These are phyloP conservation scores for Pristis pectinata DNA, from an alignment of 2,797 vertebrate genomes.

Conservation along the genomic window DNA sequence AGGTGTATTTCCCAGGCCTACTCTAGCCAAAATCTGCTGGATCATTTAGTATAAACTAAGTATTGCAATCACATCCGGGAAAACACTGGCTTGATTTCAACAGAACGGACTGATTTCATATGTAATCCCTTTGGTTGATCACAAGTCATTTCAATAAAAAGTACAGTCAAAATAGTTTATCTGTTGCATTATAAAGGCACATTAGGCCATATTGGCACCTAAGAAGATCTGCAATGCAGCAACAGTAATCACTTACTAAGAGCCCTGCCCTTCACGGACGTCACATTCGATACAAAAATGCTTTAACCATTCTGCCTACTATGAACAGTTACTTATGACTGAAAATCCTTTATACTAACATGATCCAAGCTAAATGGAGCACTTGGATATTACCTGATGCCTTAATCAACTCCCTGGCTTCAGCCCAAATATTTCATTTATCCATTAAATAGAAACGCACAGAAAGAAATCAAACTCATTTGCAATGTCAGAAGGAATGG, in stretches of 20 bases:
- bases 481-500: not conserved
- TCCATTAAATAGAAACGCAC: slow-evolving; percentile 8
- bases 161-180: slow-evolving; percentile 17
- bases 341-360: not conserved
- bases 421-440: not conserved
- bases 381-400: slow-evolving; percentile 12
- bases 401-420: not conserved
- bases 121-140: not conserved
- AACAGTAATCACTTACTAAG: not conserved
- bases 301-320: not conserved
- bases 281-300: not conserved
- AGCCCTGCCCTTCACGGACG: not conserved
- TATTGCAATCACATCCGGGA: not conserved
- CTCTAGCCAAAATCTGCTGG: not conserved
- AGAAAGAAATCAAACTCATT: not conserved
- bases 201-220: not conserved
- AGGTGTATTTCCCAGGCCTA: slow-evolving; percentile 9
- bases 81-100: slow-evolving; percentile 31
- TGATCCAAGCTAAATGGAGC: not conserved
- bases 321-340: not conserved
- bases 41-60: not conserved
- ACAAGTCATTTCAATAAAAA: not conserved
- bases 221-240: not conserved
- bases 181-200: not conserved
- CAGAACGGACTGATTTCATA: slow-evolving; percentile 20